These are phyloP conservation scores for Smittia sp. DNA, from an alignment of 2,888 invertebrate species.

Conservation along the genomic window DNA sequence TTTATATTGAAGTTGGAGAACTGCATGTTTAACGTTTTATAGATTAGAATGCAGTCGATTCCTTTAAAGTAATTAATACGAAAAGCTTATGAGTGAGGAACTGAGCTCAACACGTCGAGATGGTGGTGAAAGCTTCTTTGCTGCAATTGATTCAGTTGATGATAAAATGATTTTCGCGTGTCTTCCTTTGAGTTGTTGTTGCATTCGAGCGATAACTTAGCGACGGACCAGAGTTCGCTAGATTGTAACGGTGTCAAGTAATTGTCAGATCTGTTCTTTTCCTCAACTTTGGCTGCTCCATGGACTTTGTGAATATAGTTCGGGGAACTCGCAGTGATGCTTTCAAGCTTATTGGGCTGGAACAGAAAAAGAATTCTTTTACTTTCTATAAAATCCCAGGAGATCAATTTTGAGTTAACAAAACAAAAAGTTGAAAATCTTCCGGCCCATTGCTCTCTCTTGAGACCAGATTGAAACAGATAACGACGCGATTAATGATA, in stretches of 20 bases:
- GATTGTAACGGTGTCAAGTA: background rate
- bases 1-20: no score
- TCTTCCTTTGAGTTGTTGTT: constrained; percentile 24
- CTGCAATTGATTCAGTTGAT: constrained; percentile 22
- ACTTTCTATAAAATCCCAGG: constrained; percentile 15
- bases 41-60: background rate
- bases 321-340: background rate
- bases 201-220: constrained; percentile 43
- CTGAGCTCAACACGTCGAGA: background rate
- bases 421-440: background rate
- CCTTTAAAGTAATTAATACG: background rate
- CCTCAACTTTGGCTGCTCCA: background rate
- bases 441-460: no score
- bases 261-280: background rate
- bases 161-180: constrained; percentile 19
- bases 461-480: constrained; percentile 24
- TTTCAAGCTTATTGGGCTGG: constrained; percentile 2
- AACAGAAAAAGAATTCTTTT: background rate
- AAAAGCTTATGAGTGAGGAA: background rate
- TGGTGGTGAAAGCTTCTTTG: constrained; percentile 13
- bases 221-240: constrained; percentile 43
- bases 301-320: constrained; percentile 32
- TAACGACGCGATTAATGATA: constrained; percentile 27
- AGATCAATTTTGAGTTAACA: constrained; percentile 37
- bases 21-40: background rate